Base-by-base conservation (phyloP, 92 coral and sea anemone genomes). In the Porites rus region DNA sequence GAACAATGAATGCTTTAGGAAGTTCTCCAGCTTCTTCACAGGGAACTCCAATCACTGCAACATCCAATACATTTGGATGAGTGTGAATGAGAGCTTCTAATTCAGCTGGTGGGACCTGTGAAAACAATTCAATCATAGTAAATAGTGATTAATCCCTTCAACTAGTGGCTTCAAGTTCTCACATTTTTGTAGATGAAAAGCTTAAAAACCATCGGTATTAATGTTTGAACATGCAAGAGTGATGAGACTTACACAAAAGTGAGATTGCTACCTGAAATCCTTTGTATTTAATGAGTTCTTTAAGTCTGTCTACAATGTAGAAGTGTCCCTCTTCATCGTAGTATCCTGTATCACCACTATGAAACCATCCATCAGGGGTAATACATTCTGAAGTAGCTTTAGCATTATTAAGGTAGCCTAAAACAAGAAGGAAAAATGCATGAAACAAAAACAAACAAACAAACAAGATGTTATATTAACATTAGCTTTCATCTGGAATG, bases 291-390 rank as follows among this genome's bases (percentile, higher is more conserved):
- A 96, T 96, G 51, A 96, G 91, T 64, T 96, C 98, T 79, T 96
- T 96, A 43, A 94, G 84, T 78, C 98, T 89, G 85, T 95, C 98
- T 28, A 95, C 88, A 81, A 95, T 92, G 73, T 75, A 93, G 88
- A 96, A 93, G 81, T 88, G 79, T 25, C 88, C 96, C 43, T 93
- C 95, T 20, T 90, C 76, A 53, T 96, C 98, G 60, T 88, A 96
- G 77, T 93, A 89, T 24, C 98, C 98, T 7, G 86, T 88, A 80
- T 96, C 98, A 6, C 98, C 98, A 79, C 94, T 90, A 65, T 87
- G 98, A 31, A 96, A 88, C 98, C 98, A 96, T 38, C 98, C 98
- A 51, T 96, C 98, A n/a, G 79, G 78, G 76, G 90, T 93, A 19
- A 96, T 94, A 18, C 91, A 76, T 7, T 79, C 90, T 8, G 74